Evolutionary conservation across 2,797 vertebrate genomes (phyloP).

Genomic region (Brachymystax lenok): DNA sequence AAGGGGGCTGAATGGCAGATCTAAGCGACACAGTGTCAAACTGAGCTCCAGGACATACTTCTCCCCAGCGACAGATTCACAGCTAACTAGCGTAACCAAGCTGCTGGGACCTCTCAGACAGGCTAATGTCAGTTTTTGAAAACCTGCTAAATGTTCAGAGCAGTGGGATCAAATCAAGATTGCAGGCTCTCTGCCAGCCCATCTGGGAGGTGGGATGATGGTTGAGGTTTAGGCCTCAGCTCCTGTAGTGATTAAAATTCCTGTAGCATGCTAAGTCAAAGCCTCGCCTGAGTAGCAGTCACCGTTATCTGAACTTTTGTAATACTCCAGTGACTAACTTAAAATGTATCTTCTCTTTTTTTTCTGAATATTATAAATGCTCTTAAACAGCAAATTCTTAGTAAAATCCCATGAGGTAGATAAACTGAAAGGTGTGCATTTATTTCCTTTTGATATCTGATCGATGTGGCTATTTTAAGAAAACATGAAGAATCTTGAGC

Average conservation of each 20-base stretch:
- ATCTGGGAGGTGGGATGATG: slow-evolving; percentile 26
- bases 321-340: slow-evolving; percentile 47
- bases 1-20: slow-evolving; percentile 48
- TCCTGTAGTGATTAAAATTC: slow-evolving; percentile 58
- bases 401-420: slow-evolving; percentile 39
- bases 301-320: slow-evolving; percentile 60
- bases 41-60: slow-evolving; percentile 43
- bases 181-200: slow-evolving; percentile 7
- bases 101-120: slow-evolving; percentile 60
- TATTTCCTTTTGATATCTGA: slow-evolving; percentile 55
- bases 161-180: slow-evolving; percentile 38
- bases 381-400: slow-evolving; percentile 27
- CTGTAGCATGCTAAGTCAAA: slow-evolving; percentile 55
- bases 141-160: slow-evolving; percentile 48
- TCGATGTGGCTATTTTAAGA: slow-evolving; percentile 41
- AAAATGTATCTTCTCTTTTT: slow-evolving; percentile 40
- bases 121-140: slow-evolving; percentile 55
- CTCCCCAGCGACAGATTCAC: slow-evolving; percentile 35
- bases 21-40: slow-evolving; percentile 54
- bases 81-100: slow-evolving; percentile 44
- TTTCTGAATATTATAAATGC: slow-evolving; percentile 35
- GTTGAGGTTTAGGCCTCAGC: slow-evolving; percentile 51
- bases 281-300: slow-evolving; percentile 42
- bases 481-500: slow-evolving; percentile 30
- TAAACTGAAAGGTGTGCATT: slow-evolving; percentile 48